Base-by-base conservation (phyloP, 2,888 invertebrate genomes). In the Nymphalis c-album region DNA sequence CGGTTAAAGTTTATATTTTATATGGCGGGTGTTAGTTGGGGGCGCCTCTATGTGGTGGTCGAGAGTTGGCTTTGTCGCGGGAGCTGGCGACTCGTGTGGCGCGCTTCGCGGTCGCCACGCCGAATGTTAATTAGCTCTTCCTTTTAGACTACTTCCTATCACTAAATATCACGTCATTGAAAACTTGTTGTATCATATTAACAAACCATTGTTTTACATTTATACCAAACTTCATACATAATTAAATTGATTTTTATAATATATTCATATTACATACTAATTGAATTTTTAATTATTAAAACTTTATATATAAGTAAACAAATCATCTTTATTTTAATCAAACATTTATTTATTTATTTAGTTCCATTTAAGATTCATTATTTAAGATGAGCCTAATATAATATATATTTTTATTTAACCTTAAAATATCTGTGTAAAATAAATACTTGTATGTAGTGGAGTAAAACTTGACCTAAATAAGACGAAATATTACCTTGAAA, bases 41-140 rank as follows among this genome's bases (percentile, higher is more conserved):
- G 64, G 71, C 70, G 68, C 69, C 72, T 71, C 70, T 63, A 71
- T 72, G 60, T 71, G 67, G 68, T 66, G 70, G 73, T 64, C 73
- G 69, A 60, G 47, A 70, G 67, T 72, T 71, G 71, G 76, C 75
- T 71, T 73, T 77, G 69, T 71, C 73, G 75, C 72, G 71, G 71
- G 78, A 77, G 77, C 77, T 78, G 77, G 78, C 78, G 79, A 84
- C 87, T 86, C 85, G 82, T 85, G 86, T 82, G 82, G 80, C 81
- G 81, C 85, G 81, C 79, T 83, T 78, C 73, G 78, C 81, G 80
- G 76, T 80, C 77, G 83, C 84, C 82, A 85, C 85, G 83, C 81
- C 83, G 86, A 87, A 90, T 91, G 85, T 80, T 88, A 90, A 91
- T 90, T 88, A 90, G 82, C 80, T 86, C 86, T 88, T 91, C 90